Percentiles rank a stretch among this genome's conserved stretches.
These are phyloP conservation scores for Alosa alosa DNA, from an alignment of 2,113 vertebrate species.

Conservation along the genomic window DNA sequence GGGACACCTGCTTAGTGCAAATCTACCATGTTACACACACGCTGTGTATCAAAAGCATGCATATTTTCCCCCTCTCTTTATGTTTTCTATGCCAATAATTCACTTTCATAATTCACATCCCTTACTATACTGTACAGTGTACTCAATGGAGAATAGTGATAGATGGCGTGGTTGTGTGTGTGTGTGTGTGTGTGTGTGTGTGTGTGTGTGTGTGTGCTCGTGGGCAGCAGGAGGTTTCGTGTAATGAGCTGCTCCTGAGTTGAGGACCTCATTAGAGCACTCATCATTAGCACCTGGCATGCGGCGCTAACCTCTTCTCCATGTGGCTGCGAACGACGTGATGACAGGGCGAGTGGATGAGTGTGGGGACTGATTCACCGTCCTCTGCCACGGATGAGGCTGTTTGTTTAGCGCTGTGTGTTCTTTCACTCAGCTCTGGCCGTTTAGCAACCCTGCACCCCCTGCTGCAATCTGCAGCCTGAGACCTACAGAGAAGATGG, in stretches of 20 bases:
- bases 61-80: no score
- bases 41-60: no score
- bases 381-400: background rate
- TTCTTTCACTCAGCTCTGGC: background rate
- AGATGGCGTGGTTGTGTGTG: background rate
- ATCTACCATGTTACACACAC: background rate
- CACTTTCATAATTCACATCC: background rate
- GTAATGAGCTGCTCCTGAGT: background rate
- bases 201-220: background rate
- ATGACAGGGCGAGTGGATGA: background rate
- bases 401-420: background rate
- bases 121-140: background rate
- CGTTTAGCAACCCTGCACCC: background rate
- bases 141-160: background rate
- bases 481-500: background rate
- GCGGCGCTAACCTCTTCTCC: background rate
- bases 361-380: background rate
- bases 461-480: background rate
- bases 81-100: background rate
- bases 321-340: background rate
- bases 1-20: slow-evolving; percentile 22
- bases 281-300: background rate
- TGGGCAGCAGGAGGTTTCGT: background rate
- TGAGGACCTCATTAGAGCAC: background rate
- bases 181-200: background rate